Evolutionary conservation across 2,113 vertebrate species (phyloP).

Genomic region (Dissostichus mawsoni): DNA sequence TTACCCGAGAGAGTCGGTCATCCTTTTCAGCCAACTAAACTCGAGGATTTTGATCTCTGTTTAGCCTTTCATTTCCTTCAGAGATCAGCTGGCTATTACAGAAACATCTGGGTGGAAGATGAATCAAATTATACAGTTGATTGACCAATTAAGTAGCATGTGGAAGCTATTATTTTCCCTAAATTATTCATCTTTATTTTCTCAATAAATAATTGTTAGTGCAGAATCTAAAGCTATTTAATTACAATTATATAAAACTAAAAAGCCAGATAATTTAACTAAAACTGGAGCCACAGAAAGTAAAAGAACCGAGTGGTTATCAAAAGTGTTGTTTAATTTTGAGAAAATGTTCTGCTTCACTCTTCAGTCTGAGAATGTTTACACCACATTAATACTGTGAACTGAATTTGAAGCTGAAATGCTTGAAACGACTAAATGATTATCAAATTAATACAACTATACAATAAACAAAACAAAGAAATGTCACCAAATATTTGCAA

Average conservation of each 20-base stretch:
- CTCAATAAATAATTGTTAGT: background rate
- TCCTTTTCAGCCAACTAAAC: background rate
- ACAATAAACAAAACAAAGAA: too few species aligned
- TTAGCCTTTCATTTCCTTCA: background rate
- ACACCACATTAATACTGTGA: background rate
- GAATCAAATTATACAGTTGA: constrained; percentile 15
- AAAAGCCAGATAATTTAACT: background rate
- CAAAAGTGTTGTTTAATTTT: background rate
- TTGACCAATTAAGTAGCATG: constrained; percentile 6
- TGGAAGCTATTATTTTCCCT: constrained; percentile 8
- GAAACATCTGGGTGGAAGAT: background rate
- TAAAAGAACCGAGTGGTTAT: too few species aligned
- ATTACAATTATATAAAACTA: background rate
- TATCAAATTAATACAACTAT: background rate
- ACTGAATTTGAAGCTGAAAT: background rate
- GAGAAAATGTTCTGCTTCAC: background rate
- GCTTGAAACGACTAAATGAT: background rate
- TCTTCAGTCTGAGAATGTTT: background rate
- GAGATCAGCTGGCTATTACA: constrained; percentile 1
- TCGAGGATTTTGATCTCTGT: background rate
- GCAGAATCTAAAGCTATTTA: background rate
- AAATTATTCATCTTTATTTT: background rate
- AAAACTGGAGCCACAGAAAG: too few species aligned
- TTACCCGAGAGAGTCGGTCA: background rate
- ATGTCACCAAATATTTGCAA: background rate